phyloP scores from a whole-genome alignment of 2,888 invertebrate genomes.

The Eupeodes latifasciatus region DNA sequence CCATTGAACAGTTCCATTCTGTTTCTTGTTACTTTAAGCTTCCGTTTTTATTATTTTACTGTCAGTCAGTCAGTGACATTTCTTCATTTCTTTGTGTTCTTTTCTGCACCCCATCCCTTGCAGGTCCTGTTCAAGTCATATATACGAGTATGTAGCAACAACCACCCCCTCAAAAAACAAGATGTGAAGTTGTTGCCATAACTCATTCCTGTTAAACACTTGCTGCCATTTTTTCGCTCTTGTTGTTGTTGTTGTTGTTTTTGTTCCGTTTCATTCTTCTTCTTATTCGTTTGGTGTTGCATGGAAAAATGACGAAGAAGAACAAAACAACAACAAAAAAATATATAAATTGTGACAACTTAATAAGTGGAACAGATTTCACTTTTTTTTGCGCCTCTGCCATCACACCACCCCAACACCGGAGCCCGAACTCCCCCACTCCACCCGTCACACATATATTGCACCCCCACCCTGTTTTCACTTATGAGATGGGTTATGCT shows the following conservation, averaged over 20 bases:
- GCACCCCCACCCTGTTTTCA: slow-evolving; percentile 35
- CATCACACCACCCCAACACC: slow-evolving; percentile 19
- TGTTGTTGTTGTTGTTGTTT: slow-evolving; percentile 28
- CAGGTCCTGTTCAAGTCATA: not conserved
- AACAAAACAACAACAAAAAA: slow-evolving; percentile 24
- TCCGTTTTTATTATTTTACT: slow-evolving; percentile 67
- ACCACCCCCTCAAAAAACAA: slow-evolving; percentile 28
- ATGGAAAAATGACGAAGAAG: slow-evolving; percentile 65
- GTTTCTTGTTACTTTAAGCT: slow-evolving; percentile 60
- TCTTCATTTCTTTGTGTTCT: slow-evolving; percentile 52
- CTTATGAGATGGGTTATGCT: slow-evolving; percentile 61
- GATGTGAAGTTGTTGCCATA: slow-evolving; percentile 75
- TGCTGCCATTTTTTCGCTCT: slow-evolving; percentile 70
- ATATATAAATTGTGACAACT: slow-evolving; percentile 78
- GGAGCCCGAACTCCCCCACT: slow-evolving; percentile 1
- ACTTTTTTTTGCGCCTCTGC: slow-evolving; percentile 49
- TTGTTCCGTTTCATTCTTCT: not conserved
- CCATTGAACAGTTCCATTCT: slow-evolving; percentile 65
- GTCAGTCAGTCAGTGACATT: slow-evolving; percentile 74
- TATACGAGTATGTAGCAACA: not conserved
- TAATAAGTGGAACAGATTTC: slow-evolving; percentile 79
- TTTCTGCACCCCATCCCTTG: not conserved
- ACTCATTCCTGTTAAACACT: slow-evolving; percentile 78
- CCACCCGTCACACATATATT: not conserved
- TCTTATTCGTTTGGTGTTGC: slow-evolving; percentile 55